Percentiles rank a stretch among this genome's conserved stretches.
Conservation (phyloP, 1,140 invertebrate species). For the Lethocerus indicus region DNA sequence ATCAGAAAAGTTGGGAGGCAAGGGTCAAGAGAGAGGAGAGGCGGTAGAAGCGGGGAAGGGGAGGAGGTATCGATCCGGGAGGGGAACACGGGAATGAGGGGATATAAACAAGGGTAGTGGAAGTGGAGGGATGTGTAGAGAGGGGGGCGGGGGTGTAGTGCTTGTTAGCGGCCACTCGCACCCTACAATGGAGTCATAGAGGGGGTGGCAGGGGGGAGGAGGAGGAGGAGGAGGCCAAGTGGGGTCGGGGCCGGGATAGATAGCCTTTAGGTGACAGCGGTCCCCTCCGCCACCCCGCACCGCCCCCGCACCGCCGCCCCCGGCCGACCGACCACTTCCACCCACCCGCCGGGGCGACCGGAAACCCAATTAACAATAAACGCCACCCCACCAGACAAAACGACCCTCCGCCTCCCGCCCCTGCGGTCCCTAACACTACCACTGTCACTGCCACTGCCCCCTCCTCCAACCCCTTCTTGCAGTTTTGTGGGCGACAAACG, state of each 20-base stretch:
- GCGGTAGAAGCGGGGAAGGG: constrained; percentile 10
- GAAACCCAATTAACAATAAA: constrained; percentile 9
- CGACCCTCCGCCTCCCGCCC: not conserved
- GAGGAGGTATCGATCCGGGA: constrained; percentile 9
- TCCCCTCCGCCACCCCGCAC: not conserved
- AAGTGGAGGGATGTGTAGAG: not conserved
- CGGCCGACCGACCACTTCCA: too few relatives aligned
- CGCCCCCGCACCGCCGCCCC: not conserved
- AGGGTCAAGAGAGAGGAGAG: constrained; percentile 15
- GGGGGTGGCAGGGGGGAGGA: not conserved
- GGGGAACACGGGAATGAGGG: constrained; percentile 6
- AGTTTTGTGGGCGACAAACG: constrained; percentile 5
- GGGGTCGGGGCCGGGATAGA: constrained; percentile 7
- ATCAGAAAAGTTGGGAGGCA: constrained; percentile 26
- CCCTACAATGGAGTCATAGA: not conserved
- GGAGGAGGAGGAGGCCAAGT: constrained; percentile 21
- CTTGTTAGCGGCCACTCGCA: too few relatives aligned
- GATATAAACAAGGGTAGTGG: not conserved
- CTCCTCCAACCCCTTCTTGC: too few relatives aligned
- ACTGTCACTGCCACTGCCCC: not conserved
- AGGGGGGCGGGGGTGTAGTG: constrained; percentile 1
- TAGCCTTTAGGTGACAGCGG: constrained; percentile 1
- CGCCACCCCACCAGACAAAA: not conserved
- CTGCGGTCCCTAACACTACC: too few relatives aligned
- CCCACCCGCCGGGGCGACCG: not conserved